phyloP scores from a whole-genome alignment of 1,140 invertebrate genomes.

The Medauroidea extradentata region DNA sequence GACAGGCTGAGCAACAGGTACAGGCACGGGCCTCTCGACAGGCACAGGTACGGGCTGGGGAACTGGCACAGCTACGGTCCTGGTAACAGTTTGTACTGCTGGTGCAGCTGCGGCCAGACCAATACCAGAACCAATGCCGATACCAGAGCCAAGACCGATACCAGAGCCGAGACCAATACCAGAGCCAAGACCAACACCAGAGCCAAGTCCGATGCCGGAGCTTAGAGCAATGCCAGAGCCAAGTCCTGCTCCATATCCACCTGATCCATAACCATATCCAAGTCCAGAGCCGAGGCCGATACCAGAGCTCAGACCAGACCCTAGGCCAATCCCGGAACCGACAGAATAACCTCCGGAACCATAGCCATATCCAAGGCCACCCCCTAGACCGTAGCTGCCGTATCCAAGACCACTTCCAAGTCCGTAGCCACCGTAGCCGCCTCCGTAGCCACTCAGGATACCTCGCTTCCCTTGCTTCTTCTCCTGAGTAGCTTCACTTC shows the following conservation, averaged over 20 bases:
- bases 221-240: no score
- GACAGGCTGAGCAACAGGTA: not conserved
- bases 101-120: not conserved
- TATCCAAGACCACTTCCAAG: no score
- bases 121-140: not conserved
- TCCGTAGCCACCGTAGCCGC: no score
- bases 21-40: not conserved
- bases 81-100: not conserved
- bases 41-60: not conserved
- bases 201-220: no score
- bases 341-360: not conserved
- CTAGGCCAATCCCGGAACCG: not conserved
- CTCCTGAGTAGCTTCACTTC: no score
- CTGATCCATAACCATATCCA: no score
- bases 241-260: no score
- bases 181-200: not conserved
- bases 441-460: no score
- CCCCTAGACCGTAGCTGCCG: not conserved
- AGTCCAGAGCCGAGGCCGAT: no score
- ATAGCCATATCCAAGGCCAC: not conserved
- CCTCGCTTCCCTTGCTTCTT: no score
- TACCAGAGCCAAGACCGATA: not conserved
- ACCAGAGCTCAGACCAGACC: not conserved
- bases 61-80: not conserved
- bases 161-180: not conserved